A percentile compares a stretch with the other conserved stretches of the same genome.
Conservation (phyloP, 2,888 invertebrate genomes). For the Aradus depressus region DNA sequence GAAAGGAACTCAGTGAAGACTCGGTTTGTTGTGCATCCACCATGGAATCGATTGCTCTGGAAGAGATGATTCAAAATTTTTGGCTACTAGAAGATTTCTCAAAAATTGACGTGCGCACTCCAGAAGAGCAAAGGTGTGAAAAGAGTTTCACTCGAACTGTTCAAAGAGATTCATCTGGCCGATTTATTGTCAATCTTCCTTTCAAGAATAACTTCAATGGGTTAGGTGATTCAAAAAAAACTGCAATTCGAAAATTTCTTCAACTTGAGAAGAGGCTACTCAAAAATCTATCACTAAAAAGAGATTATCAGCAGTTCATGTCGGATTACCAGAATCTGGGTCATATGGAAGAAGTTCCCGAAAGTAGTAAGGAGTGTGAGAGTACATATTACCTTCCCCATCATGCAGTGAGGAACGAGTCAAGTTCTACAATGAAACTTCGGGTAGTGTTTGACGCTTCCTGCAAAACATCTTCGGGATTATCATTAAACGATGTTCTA, state of each 20-base stretch:
- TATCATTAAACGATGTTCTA: conserved; percentile 24
- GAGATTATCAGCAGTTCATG: conserved; percentile 26
- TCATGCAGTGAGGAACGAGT: conserved; percentile 30
- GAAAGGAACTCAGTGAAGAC: too few relatives aligned
- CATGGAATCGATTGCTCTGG: too few relatives aligned
- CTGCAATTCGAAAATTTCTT: conserved; percentile 13
- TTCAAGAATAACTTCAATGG: conserved; percentile 9
- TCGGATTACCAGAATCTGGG: too few relatives aligned
- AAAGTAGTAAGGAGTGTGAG: not conserved
- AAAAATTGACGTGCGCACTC: too few relatives aligned
- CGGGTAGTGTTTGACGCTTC: conserved; percentile 34
- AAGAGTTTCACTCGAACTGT: conserved; percentile 16
- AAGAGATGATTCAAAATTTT: too few relatives aligned
- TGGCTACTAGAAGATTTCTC: too few relatives aligned
- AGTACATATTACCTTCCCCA: conserved; percentile 32
- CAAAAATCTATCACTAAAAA: not conserved
- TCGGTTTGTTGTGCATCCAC: too few relatives aligned
- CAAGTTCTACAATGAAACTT: conserved; percentile 31
- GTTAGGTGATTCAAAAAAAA: conserved; percentile 15
- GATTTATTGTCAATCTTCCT: too few relatives aligned
- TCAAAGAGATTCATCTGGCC: too few relatives aligned
- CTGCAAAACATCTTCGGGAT: conserved; percentile 22
- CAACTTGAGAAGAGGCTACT: conserved; percentile 10
- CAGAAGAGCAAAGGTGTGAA: too few relatives aligned
- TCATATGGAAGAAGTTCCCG: conserved; percentile 27